Evolutionary conservation across 2,797 vertebrate genomes (phyloP).

Genomic region (Sphenodon punctatus): DNA sequence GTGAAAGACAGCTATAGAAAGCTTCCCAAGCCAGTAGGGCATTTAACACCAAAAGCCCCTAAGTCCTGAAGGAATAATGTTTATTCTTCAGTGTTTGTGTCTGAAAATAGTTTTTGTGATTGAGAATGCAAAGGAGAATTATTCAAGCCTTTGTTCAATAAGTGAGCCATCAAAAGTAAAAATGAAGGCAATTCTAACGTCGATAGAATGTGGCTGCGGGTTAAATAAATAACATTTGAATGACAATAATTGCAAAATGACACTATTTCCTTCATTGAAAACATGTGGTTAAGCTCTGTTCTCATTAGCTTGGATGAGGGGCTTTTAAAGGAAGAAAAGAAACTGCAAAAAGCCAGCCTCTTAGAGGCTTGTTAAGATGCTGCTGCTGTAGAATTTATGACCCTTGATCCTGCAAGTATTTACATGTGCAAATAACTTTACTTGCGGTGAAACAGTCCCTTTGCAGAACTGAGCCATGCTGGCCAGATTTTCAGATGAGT

Average conservation of each 20-base stretch:
- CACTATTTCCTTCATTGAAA: conserved; percentile 58
- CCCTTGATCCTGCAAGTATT: conserved; percentile 1
- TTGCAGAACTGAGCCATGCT: background rate
- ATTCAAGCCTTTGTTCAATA: conserved; percentile 29
- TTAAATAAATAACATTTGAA: conserved; percentile 68
- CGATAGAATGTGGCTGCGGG: conserved; percentile 64
- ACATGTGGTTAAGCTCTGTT: conserved; percentile 60
- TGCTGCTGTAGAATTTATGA: conserved; percentile 25
- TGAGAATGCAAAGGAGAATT: background rate
- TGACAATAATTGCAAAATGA: conserved; percentile 69
- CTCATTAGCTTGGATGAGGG: conserved; percentile 43
- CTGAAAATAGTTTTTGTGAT: background rate
- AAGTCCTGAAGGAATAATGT: background rate
- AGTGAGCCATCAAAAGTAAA: conserved; percentile 58
- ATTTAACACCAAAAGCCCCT: background rate
- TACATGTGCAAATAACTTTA: background rate
- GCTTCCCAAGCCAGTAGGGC: background rate
- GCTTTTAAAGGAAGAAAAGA: conserved; percentile 26
- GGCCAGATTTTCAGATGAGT: background rate
- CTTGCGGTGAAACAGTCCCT: background rate
- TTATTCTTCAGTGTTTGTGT: background rate
- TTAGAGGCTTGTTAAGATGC: background rate
- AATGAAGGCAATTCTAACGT: conserved; percentile 69
- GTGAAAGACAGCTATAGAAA: background rate
- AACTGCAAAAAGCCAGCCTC: conserved; percentile 35